phyloP scores from a whole-genome alignment of 2,113 vertebrate species.

The Thunnus thynnus region DNA sequence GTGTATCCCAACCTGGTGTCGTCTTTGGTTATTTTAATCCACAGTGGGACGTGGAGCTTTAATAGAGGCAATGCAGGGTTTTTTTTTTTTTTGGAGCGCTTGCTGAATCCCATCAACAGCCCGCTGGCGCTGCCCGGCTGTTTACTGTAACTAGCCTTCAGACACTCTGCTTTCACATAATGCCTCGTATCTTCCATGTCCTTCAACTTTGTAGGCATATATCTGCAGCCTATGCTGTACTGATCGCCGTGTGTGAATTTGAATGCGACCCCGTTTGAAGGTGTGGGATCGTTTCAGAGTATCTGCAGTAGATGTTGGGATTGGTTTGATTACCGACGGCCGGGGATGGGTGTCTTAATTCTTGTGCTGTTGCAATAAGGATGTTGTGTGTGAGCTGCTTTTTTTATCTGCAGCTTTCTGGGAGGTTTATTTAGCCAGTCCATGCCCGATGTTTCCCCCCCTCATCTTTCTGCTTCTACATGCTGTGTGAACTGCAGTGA shows the following conservation, averaged over 20 bases:
- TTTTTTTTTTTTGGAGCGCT: slow-evolving; percentile 58
- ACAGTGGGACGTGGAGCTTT: slow-evolving; percentile 64
- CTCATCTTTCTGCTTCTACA: slow-evolving; percentile 28
- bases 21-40: slow-evolving; percentile 41
- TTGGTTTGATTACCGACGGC: slow-evolving; percentile 15
- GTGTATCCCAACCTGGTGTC: slow-evolving; percentile 13
- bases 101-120: slow-evolving; percentile 65
- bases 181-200: slow-evolving; percentile 1
- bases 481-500: slow-evolving; percentile 65
- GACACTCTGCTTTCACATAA: slow-evolving; percentile 12
- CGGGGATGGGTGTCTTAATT: slow-evolving; percentile 20
- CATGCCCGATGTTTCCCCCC: slow-evolving; percentile 24
- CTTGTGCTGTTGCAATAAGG: slow-evolving; percentile 22
- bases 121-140: slow-evolving; percentile 70
- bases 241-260: background rate
- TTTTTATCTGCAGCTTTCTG: slow-evolving; percentile 9
- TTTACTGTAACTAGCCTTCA: slow-evolving; percentile 59
- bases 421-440: slow-evolving; percentile 10
- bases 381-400: slow-evolving; percentile 24
- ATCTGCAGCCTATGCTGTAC: background rate
- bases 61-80: slow-evolving; percentile 72
- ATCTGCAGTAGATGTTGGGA: slow-evolving; percentile 49
- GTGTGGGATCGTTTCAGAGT: slow-evolving; percentile 22
- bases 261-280: slow-evolving; percentile 4
- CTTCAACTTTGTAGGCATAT: slow-evolving; percentile 70